Evolutionary conservation across 2,113 vertebrate genomes (phyloP), one percentile per base, ranked within the genome.

Genomic region (Anguilla rostrata): DNA sequence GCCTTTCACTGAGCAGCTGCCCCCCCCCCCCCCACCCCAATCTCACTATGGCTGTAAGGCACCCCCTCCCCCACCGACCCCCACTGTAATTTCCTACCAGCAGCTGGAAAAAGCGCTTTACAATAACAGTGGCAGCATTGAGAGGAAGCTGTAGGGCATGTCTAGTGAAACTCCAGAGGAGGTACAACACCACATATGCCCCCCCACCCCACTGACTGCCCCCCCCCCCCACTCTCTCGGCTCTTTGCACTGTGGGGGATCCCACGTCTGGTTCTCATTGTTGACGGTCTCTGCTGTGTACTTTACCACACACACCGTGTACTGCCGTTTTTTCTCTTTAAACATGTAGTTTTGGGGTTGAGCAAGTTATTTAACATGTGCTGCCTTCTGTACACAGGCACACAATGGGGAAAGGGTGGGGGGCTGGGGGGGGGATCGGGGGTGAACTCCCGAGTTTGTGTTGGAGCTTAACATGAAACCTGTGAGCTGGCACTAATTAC

Each of bases 241-340:
- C 84, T 83, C 75, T 86, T 63, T 81, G 86, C 43, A 46, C 8
- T 46, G 43, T 46, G 43, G 43, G 43, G 46, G 83, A 71, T 29
- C 39, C 86, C 75, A 43, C 7, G 85, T 87, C 88, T 90, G 87
- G 34, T 87, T 90, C 60, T 40, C 86, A 85, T 89, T 81, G n/a
- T 84, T 81, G 80, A 88, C 83, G 84, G 89, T 88, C 92, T 90
- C 87, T 86, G 85, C 83, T 81, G 84, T 84, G 90, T 84, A 85
- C 66, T 86, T 88, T 84, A 18, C 40, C 75, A 84, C 88, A 78
- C 86, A 87, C 83, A 83, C 79, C 46, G 63, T 43, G 43, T 8
- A 6, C 43, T 46, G 43, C 8, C 8, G 1, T 46, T 46, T 6
- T 53, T 66, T 71, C 20, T 8, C n/a, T 56, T 63, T n/a, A 78